These are phyloP conservation scores for Danionella dracula DNA, from an alignment of 2,797 vertebrate genomes.

Conservation along the genomic window DNA sequence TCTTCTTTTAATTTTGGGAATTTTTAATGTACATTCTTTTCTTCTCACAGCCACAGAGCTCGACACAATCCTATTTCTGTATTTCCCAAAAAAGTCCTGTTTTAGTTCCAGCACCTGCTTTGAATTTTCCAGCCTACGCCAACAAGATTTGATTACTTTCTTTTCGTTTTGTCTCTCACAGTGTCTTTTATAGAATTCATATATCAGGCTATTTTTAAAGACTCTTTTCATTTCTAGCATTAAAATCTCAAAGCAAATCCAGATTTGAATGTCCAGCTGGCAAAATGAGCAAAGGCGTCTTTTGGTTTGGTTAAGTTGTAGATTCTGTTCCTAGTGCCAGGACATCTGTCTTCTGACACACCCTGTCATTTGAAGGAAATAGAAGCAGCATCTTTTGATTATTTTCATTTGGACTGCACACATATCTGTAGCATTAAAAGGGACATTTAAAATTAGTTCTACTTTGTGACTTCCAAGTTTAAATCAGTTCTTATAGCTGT, in stretches of 20 bases:
- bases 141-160: constrained; percentile 34
- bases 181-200: constrained; percentile 22
- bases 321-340: constrained; percentile 63
- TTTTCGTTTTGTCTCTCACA: constrained; percentile 23
- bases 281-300: constrained; percentile 47
- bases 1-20: neutral
- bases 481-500: constrained; percentile 16
- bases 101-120: constrained; percentile 38
- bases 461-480: constrained; percentile 7
- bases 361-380: constrained; percentile 71
- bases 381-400: constrained; percentile 64
- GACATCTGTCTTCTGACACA: constrained; percentile 70
- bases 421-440: constrained; percentile 39
- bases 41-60: constrained; percentile 35
- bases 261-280: constrained; percentile 60
- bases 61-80: constrained; percentile 27
- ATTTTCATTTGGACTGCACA: constrained; percentile 54
- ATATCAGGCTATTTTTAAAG: constrained; percentile 34
- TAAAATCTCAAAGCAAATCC: constrained; percentile 52
- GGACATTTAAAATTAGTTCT: constrained; percentile 31
- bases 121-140: constrained; percentile 25
- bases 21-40: constrained; percentile 27
- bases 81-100: constrained; percentile 18
- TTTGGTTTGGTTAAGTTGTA: constrained; percentile 58
- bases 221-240: constrained; percentile 2